Conservation (phyloP, 2,113 vertebrate genomes). For the Ctenodactylus gundi region DNA sequence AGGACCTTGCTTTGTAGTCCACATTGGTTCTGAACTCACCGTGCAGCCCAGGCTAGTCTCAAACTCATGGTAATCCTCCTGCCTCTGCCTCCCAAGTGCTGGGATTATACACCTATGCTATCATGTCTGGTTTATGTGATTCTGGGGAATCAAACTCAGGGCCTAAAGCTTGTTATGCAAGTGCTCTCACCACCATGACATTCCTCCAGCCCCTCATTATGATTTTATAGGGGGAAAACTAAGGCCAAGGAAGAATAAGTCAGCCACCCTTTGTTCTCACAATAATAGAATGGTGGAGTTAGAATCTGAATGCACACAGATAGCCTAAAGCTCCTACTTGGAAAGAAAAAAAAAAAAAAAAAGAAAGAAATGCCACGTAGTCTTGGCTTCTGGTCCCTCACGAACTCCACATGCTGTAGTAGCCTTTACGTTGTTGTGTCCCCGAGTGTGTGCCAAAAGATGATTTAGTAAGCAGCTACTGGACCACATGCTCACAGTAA, state of each 20-base stretch:
- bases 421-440: neutral
- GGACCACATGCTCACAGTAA: neutral
- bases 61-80: no score
- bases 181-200: no score
- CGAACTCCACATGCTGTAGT: neutral
- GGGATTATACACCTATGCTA: no score
- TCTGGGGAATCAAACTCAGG: no score
- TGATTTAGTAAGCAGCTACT: neutral
- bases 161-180: no score
- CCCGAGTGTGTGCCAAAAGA: neutral
- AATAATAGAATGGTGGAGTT: neutral
- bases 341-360: no score
- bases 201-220: no score
- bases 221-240: conserved; percentile 22
- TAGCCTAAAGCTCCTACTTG: neutral
- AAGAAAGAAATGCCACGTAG: neutral
- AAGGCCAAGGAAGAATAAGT: neutral
- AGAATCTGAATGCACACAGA: neutral
- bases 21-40: no score
- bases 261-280: neutral
- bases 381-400: neutral
- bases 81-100: no score
- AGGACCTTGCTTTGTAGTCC: no score
- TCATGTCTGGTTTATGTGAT: no score
- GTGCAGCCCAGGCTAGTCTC: no score